phyloP scores from a whole-genome alignment of 2,888 invertebrate species.

The Leptogaster cylindrica region DNA sequence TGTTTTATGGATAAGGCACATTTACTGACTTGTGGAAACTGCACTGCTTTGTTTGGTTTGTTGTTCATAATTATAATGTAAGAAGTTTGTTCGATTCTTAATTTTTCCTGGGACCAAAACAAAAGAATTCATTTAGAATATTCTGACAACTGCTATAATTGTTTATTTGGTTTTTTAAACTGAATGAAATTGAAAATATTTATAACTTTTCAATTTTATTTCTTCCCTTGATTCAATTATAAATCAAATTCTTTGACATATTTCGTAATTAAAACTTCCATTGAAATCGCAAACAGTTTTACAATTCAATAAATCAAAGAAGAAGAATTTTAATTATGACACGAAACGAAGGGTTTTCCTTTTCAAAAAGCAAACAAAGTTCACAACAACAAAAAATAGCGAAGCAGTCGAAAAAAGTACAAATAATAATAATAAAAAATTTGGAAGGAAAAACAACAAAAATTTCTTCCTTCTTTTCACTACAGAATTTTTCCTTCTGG shows the following conservation, averaged over 20 bases:
- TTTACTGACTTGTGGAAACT: no score
- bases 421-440: no score
- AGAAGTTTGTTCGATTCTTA: no score
- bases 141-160: no score
- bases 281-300: constrained; percentile 26
- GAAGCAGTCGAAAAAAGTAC: constrained; percentile 1
- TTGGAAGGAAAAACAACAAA: not conserved
- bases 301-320: constrained; percentile 33
- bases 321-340: constrained; percentile 35
- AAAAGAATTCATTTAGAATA: no score
- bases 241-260: constrained; percentile 23
- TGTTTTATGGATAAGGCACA: no score
- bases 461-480: constrained; percentile 17
- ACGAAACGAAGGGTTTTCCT: constrained; percentile 25
- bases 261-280: constrained; percentile 36
- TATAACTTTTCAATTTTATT: not conserved
- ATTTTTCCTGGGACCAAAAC: no score
- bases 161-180: no score
- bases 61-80: no score
- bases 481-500: constrained; percentile 7
- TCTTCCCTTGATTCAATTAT: constrained; percentile 1
- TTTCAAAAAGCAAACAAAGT: not conserved
- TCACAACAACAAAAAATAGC: not conserved
- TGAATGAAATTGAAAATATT: no score
- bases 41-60: no score